A percentile compares a stretch with the other conserved stretches of the same genome.
Conservation (phyloP, 2,797 vertebrate genomes). For the Rhinella marina region DNA sequence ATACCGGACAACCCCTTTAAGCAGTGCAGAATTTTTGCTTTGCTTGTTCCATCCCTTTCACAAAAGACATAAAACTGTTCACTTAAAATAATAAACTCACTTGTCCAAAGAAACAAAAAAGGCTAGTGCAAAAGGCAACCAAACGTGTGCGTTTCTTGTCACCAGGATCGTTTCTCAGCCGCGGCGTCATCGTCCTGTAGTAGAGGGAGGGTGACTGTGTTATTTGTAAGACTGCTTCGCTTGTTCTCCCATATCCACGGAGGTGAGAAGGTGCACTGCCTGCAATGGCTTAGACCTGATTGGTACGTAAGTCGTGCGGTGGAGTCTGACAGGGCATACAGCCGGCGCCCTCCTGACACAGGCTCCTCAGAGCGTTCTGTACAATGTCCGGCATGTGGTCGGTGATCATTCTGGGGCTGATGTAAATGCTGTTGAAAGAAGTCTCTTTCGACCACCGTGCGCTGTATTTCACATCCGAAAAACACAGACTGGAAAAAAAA, state of each 20-base stretch:
- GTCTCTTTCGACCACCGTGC: conserved; percentile 85
- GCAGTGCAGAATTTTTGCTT: neutral
- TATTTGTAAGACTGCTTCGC: neutral
- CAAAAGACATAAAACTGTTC: no score
- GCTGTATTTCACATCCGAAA: conserved; percentile 80
- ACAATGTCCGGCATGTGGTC: conserved; percentile 94
- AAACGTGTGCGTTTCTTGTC: neutral
- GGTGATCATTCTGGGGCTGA: conserved; percentile 91
- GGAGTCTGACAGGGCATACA: conserved; percentile 81
- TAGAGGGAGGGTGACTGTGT: neutral
- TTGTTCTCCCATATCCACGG: neutral
- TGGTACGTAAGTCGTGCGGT: conserved; percentile 37
- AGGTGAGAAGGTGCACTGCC: neutral
- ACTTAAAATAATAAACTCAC: neutral
- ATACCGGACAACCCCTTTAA: neutral
- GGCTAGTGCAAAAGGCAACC: neutral
- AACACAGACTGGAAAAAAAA: conserved; percentile 80
- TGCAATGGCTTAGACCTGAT: conserved; percentile 19
- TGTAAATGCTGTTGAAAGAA: conserved; percentile 86
- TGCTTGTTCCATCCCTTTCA: neutral
- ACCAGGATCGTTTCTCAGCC: neutral
- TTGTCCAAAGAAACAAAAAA: neutral
- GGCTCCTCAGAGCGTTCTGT: conserved; percentile 79
- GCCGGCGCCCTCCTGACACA: conserved; percentile 74
- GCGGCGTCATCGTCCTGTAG: neutral